Percentiles rank a stretch among this genome's conserved stretches.
phyloP scores from a whole-genome alignment of 2,797 vertebrate genomes.

The Chelmon rostratus region DNA sequence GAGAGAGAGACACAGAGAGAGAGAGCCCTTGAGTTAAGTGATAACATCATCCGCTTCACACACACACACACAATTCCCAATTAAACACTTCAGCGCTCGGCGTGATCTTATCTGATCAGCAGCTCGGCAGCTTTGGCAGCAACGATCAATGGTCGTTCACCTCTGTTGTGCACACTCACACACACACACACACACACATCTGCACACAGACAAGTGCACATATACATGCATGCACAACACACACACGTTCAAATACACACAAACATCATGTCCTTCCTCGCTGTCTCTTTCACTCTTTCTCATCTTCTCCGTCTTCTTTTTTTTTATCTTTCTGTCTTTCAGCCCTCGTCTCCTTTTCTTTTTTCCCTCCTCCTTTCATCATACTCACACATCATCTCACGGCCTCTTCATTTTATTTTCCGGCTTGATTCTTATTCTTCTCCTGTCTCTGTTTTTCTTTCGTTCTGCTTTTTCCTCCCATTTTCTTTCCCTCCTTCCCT shows the following conservation, averaged over 20 bases:
- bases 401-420: not conserved
- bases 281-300: not conserved
- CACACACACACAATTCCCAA: constrained; percentile 61
- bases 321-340: not conserved
- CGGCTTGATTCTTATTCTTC: not conserved
- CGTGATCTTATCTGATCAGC: constrained; percentile 77
- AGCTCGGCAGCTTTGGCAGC: constrained; percentile 64
- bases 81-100: constrained; percentile 70
- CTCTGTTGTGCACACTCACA: constrained; percentile 28
- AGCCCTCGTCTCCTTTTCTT: no score
- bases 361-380: not conserved
- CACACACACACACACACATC: constrained; percentile 12
- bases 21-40: constrained; percentile 64
- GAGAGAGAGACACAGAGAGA: constrained; percentile 42
- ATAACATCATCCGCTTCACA: constrained; percentile 64
- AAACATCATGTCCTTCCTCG: constrained; percentile 22
- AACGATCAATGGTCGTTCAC: constrained; percentile 66
- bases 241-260: constrained; percentile 7
- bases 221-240: not conserved
- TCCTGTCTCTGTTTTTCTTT: not conserved
- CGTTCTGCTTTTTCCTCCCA: not conserved
- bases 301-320: not conserved
- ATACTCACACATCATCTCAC: constrained; percentile 8
- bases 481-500: not conserved
- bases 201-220: constrained; percentile 18